phyloP scores from a whole-genome alignment of 2,113 vertebrate species.

The Eupsittula cactorum region DNA sequence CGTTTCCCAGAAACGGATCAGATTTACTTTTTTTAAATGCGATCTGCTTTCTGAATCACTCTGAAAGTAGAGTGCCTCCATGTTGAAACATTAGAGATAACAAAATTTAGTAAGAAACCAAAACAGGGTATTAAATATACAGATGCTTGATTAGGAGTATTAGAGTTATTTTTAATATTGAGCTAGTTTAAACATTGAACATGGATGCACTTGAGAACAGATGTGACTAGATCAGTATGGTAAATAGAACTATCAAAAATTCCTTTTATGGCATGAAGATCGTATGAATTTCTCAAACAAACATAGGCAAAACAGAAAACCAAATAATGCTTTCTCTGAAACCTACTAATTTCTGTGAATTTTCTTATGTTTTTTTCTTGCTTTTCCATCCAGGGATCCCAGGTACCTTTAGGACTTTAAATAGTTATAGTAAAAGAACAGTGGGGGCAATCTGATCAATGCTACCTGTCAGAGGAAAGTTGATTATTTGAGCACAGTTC shows the following conservation, averaged over 20 bases:
- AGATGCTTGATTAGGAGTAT: background rate
- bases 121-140: background rate
- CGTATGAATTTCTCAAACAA: background rate
- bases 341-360: background rate
- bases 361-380: background rate
- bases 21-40: background rate
- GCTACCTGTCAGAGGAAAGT: background rate
- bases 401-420: background rate
- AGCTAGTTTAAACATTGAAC: slow-evolving; percentile 27
- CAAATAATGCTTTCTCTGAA: background rate
- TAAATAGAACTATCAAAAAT: slow-evolving; percentile 11
- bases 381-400: background rate
- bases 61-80: background rate
- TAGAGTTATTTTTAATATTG: background rate
- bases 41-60: background rate
- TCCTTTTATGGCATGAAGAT: background rate
- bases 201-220: background rate
- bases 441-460: background rate
- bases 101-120: background rate
- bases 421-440: background rate
- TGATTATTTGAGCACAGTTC: background rate
- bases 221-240: background rate
- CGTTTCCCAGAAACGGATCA: slow-evolving; percentile 35
- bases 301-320: background rate
- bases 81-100: background rate